These are phyloP conservation scores for Synaphobranchus kaupii DNA, from an alignment of 2,797 vertebrate genomes.

Conservation along the genomic window DNA sequence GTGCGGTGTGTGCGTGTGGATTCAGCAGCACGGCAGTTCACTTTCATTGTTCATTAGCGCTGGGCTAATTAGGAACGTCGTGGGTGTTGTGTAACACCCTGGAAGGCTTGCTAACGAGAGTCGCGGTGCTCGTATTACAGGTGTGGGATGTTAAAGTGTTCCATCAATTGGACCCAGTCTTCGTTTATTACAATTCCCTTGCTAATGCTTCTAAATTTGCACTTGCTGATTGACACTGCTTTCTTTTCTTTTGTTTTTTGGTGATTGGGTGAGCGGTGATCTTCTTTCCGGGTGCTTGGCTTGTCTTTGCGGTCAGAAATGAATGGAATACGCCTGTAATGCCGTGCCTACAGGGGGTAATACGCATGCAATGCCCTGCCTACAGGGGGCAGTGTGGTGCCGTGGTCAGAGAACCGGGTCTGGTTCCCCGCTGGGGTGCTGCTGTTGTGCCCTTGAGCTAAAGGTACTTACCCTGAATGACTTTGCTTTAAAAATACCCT, in stretches of 20 bases:
- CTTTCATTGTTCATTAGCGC: constrained; percentile 20
- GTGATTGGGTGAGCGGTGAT: background rate
- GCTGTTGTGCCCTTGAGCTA: too few relatives aligned
- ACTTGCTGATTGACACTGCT: background rate
- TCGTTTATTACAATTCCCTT: background rate
- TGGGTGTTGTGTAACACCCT: constrained; percentile 6
- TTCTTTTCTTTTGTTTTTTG: background rate
- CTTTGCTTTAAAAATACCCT: too few relatives aligned
- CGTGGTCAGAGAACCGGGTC: too few relatives aligned
- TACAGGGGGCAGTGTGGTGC: too few relatives aligned
- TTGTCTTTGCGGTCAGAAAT: background rate
- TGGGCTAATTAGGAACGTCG: constrained; percentile 20
- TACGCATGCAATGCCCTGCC: background rate
- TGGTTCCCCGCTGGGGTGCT: too few relatives aligned
- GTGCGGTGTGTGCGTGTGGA: background rate
- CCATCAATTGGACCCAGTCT: background rate
- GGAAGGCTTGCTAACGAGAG: constrained; percentile 25
- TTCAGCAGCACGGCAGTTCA: background rate
- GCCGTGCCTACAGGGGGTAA: background rate
- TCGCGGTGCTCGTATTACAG: background rate
- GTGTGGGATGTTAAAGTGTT: constrained; percentile 9
- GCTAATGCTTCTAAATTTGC: background rate
- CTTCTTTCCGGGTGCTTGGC: background rate
- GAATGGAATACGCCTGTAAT: background rate
- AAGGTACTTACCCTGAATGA: too few relatives aligned